Percentiles rank a stretch among this genome's conserved stretches.
Conservation (phyloP, 2,113 vertebrate genomes). For the Corapipo altera region DNA sequence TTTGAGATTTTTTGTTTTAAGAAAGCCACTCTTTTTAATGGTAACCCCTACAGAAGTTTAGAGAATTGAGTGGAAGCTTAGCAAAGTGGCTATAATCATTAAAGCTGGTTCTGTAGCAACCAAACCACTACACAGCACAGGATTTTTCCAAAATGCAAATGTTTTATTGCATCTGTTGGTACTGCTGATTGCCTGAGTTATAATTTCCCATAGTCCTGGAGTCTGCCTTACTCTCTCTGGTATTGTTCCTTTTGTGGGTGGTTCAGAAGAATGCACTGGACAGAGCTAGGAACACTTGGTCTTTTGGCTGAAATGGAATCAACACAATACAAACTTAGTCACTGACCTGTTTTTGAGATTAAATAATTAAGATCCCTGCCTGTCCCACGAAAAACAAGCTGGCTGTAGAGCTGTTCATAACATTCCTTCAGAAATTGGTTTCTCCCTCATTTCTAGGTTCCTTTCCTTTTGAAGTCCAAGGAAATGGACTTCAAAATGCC, state of each 20-base stretch:
- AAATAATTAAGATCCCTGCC: background rate
- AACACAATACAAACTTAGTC: accelerated
- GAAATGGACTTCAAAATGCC: background rate
- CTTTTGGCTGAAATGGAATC: background rate
- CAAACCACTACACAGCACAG: accelerated
- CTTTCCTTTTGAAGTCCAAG: background rate
- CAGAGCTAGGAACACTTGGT: background rate
- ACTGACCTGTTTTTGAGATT: background rate
- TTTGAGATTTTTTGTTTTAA: background rate
- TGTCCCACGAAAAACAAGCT: background rate
- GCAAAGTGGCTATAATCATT: background rate
- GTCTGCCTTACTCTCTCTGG: background rate
- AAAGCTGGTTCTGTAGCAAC: background rate
- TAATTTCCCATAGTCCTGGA: background rate
- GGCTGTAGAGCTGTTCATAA: background rate
- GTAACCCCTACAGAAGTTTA: background rate
- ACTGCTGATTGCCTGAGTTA: background rate
- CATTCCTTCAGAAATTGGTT: background rate
- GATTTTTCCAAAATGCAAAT: background rate
- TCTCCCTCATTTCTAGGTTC: background rate
- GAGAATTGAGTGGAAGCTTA: background rate
- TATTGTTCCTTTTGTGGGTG: background rate
- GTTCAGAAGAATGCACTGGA: background rate
- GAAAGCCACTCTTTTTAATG: background rate
- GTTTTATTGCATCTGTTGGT: background rate